A percentile compares a stretch with the other conserved stretches of the same genome.
Conservation (phyloP, 2,113 vertebrate species). For the Tichodroma muraria region DNA sequence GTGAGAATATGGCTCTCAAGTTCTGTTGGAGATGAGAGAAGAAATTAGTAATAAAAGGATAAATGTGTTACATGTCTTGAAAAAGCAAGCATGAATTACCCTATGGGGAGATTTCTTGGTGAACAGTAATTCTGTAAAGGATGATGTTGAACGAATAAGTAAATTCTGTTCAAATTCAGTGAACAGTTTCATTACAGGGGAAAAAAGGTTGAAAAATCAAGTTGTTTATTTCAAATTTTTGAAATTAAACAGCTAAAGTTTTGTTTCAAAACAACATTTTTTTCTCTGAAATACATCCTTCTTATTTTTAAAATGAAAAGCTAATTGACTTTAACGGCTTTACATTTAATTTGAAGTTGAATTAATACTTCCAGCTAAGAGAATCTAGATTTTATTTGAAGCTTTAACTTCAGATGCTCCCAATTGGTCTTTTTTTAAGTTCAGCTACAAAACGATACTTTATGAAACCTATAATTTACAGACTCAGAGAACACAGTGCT, state of each 20-base stretch:
- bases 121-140: not conserved
- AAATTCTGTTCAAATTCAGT: not conserved
- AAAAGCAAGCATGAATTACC: not conserved
- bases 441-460: not conserved
- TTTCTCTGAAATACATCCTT: not conserved
- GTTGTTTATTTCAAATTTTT: not conserved
- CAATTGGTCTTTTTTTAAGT: not conserved
- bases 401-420: not conserved
- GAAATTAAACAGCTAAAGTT: not conserved
- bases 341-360: not conserved
- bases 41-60: not conserved
- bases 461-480: not conserved
- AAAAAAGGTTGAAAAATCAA: not conserved
- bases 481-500: not conserved
- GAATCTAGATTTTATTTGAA: not conserved
- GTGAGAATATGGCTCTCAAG: not conserved
- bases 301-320: not conserved
- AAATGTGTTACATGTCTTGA: not conserved
- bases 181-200: not conserved
- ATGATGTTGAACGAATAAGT: not conserved
- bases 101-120: not conserved
- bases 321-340: not conserved
- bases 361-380: not conserved
- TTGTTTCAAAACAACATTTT: not conserved
- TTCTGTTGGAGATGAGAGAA: not conserved